These are phyloP conservation scores for Electrona antarctica DNA, from an alignment of 2,113 vertebrate species.

Conservation along the genomic window DNA sequence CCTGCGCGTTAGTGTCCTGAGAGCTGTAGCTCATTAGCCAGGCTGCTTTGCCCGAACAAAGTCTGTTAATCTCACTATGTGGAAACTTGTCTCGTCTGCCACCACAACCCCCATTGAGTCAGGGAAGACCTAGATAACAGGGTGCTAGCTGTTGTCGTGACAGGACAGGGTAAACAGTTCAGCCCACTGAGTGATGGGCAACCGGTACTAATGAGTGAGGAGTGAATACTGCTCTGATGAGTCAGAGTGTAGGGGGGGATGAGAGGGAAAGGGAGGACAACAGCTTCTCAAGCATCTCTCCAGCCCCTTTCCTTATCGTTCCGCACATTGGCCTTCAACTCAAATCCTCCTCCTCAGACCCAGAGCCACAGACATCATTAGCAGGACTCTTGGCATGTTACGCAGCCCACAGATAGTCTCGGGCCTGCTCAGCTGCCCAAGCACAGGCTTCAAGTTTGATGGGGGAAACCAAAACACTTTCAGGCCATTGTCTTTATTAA, in stretches of 20 bases:
- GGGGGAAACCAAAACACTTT: constrained; percentile 6
- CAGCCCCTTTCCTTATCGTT: constrained; percentile 58
- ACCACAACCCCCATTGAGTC: constrained; percentile 43
- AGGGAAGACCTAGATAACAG: constrained; percentile 59
- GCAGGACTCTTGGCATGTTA: constrained; percentile 34
- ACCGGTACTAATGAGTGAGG: constrained; percentile 69
- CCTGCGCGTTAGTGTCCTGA: constrained; percentile 39
- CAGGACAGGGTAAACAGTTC: constrained; percentile 65
- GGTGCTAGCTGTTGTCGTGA: constrained; percentile 52
- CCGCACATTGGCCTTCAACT: constrained; percentile 54
- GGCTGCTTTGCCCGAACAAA: constrained; percentile 56
- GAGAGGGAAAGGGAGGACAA: constrained; percentile 54
- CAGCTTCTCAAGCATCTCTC: constrained; percentile 54
- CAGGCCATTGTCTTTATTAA: constrained; percentile 7
- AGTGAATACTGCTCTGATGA: constrained; percentile 57
- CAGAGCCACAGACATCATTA: constrained; percentile 66
- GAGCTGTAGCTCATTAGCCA: constrained; percentile 69
- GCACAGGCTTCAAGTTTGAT: constrained; percentile 28
- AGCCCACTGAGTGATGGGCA: constrained; percentile 49
- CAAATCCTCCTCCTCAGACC: constrained; percentile 40
- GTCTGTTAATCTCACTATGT: constrained; percentile 52
- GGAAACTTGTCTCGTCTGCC: constrained; percentile 64
- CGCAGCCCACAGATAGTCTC: constrained; percentile 21
- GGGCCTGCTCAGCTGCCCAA: constrained; percentile 36
- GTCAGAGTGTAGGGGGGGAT: constrained; percentile 37